Evolutionary conservation across 2,888 invertebrate genomes (phyloP).

Genomic region (Podotricha telesiphe): DNA sequence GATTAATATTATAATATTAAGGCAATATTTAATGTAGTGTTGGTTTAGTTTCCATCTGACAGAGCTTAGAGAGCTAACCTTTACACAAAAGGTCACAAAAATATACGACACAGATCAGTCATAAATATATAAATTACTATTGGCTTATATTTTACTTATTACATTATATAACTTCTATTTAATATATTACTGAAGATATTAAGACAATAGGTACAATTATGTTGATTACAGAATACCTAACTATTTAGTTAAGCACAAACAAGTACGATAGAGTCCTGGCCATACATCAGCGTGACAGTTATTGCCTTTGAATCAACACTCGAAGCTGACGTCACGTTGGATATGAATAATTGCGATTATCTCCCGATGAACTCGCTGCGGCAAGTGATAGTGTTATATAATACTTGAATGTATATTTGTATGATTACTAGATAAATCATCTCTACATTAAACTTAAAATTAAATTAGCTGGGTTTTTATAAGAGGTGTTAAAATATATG

Average conservation of each 20-base stretch:
- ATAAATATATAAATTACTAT: no score
- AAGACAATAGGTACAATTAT: neutral
- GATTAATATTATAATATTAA: neutral
- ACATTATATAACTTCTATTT: no score
- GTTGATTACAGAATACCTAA: neutral
- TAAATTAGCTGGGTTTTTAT: neutral
- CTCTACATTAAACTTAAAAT: neutral
- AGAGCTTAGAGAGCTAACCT: no score
- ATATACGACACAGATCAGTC: no score
- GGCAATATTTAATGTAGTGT: neutral
- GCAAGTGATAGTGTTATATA: neutral
- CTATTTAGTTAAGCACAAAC: constrained; percentile 13
- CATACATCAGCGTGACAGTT: constrained; percentile 43
- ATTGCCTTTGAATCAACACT: constrained; percentile 42
- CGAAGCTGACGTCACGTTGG: constrained; percentile 37
- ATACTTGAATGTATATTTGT: no score
- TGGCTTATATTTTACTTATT: neutral
- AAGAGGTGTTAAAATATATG: no score
- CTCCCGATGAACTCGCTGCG: constrained; percentile 25
- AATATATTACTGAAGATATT: neutral
- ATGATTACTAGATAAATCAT: neutral
- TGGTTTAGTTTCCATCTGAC: no score
- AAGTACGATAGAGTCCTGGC: constrained; percentile 16
- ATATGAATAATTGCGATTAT: constrained; percentile 40
- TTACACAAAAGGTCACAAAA: no score